These are phyloP conservation scores for Petrocephalus zakoni DNA, from an alignment of 2,113 vertebrate species.

Conservation along the genomic window DNA sequence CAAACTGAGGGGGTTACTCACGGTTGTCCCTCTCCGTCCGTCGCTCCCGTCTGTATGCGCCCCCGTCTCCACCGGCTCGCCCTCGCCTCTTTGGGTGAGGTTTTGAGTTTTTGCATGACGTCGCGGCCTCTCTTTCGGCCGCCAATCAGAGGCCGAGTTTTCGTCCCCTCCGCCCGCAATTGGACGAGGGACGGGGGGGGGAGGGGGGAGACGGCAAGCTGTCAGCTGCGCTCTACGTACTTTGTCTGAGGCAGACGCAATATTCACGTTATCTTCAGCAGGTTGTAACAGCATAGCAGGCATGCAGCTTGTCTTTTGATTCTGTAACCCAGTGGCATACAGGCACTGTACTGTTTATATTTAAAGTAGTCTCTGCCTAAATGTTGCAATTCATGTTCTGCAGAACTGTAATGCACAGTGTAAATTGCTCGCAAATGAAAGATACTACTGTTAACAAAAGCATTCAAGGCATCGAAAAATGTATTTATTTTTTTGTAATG, in stretches of 20 bases:
- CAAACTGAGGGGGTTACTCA: conserved; percentile 16
- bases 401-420: background rate
- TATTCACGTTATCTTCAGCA: background rate
- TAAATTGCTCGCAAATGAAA: background rate
- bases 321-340: background rate
- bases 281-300: background rate
- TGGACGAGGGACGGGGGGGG: background rate
- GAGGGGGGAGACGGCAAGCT: background rate
- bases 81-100: conserved; percentile 24
- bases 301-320: background rate
- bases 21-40: conserved; percentile 18
- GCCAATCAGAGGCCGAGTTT: conserved; percentile 10
- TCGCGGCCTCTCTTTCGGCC: conserved; percentile 28
- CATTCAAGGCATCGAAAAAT: background rate
- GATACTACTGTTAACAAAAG: background rate
- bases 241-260: background rate
- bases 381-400: background rate
- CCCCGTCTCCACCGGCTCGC: conserved; percentile 12
- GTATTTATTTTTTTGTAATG: background rate
- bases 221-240: background rate
- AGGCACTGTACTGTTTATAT: background rate
- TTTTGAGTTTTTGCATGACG: conserved; percentile 29
- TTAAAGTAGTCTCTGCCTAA: background rate
- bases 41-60: conserved; percentile 7
- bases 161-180: background rate